Percentiles rank a stretch among this genome's conserved stretches.
Conservation (phyloP, 2,113 vertebrate species). For the Protomyctophum bolini region DNA sequence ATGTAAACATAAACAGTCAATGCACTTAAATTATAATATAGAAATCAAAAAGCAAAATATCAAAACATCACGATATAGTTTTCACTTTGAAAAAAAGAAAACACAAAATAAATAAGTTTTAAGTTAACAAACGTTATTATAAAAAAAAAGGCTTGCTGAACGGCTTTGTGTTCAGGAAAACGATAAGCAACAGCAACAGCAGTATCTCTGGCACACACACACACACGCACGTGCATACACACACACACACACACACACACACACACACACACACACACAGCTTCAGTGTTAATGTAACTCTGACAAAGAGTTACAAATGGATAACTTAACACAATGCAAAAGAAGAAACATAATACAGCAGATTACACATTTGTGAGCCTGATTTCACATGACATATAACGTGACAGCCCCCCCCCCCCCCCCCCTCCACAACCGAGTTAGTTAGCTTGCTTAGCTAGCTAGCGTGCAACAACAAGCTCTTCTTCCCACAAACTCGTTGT, state of each 20-base stretch:
- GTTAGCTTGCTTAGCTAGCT: constrained; percentile 25
- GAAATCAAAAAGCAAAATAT: constrained; percentile 51
- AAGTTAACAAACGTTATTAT: constrained; percentile 75
- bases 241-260: no score
- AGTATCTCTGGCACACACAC: constrained; percentile 16
- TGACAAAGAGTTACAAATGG: not conserved
- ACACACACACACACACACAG: no score
- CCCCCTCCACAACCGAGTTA: constrained; percentile 2
- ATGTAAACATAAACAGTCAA: constrained; percentile 82
- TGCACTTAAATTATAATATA: constrained; percentile 75
- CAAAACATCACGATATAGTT: constrained; percentile 68
- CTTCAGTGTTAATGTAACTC: not conserved
- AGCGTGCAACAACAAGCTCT: not conserved
- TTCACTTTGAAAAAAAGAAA: constrained; percentile 56
- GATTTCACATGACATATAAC: constrained; percentile 43
- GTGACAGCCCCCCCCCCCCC: not conserved
- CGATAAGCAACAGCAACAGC: constrained; percentile 4
- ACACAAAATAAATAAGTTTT: constrained; percentile 80
- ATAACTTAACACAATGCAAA: not conserved
- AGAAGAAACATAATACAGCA: not conserved
- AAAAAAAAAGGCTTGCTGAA: constrained; percentile 34
- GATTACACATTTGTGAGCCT: not conserved
- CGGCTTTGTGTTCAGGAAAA: constrained; percentile 26
- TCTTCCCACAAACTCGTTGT: constrained; percentile 47
- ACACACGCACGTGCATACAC: no score